Evolutionary conservation across 2,797 vertebrate species (phyloP).

Genomic region (Nothura maculosa): DNA sequence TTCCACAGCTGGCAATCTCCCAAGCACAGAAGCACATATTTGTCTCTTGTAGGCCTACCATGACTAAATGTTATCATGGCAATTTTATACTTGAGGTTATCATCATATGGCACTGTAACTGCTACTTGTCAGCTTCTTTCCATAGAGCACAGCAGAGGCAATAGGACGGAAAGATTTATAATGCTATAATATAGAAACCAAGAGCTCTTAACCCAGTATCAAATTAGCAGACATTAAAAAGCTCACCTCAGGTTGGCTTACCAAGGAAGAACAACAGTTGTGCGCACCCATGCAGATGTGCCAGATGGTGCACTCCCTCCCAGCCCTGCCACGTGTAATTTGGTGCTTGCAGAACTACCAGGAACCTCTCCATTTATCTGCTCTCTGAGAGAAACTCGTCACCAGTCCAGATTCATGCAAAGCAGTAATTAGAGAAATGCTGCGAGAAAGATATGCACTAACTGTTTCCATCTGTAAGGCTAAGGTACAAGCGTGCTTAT

Average conservation of each 20-base stretch:
- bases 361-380: conserved; percentile 7
- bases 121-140: conserved; percentile 34
- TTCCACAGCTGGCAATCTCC: conserved; percentile 55
- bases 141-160: background rate
- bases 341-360: background rate
- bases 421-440: background rate
- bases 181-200: background rate
- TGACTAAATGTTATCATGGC: conserved; percentile 47
- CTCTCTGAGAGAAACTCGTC: background rate
- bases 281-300: background rate
- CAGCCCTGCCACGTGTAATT: background rate
- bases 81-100: conserved; percentile 56
- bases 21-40: conserved; percentile 58
- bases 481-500: background rate
- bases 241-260: background rate
- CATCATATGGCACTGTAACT: background rate
- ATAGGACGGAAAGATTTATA: background rate
- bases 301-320: background rate
- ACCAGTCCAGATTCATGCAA: background rate
- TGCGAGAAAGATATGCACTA: background rate
- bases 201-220: background rate
- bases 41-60: conserved; percentile 50
- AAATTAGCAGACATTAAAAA: conserved; percentile 23
- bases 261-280: background rate
- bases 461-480: background rate